Percentiles rank a stretch among this genome's conserved stretches.
phyloP scores from a whole-genome alignment of 1,140 invertebrate genomes.

The Chionoecetes opilio region DNA sequence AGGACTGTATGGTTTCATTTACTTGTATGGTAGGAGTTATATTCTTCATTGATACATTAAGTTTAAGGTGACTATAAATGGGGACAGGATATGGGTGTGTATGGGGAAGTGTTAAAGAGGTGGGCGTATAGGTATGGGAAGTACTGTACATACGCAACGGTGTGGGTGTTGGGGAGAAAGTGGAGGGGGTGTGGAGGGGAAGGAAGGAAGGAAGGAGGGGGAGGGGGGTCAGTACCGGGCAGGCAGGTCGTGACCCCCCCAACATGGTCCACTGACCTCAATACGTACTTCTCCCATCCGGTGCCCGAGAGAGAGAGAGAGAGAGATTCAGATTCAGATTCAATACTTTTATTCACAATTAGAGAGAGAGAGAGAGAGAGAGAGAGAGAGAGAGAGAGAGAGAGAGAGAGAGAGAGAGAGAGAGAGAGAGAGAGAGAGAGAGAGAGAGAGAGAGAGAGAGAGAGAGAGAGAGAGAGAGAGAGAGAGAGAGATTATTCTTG shows the following conservation, averaged over 20 bases:
- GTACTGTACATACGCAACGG: too few species aligned
- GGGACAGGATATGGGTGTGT: too few species aligned
- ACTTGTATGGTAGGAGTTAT: too few species aligned
- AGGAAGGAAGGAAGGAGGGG: neutral
- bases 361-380: slow-evolving; percentile 12
- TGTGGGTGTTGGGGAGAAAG: slow-evolving; percentile 9
- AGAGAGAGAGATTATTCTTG: neutral
- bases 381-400: slow-evolving; percentile 29
- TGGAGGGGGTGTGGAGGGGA: neutral
- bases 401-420: slow-evolving; percentile 44
- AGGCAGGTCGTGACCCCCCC: neutral
- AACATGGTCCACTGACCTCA: slow-evolving; percentile 13
- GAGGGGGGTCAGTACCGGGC: neutral
- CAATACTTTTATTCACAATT: too few species aligned
- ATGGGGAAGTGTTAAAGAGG: too few species aligned
- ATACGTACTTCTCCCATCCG: neutral
- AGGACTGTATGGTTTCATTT: too few species aligned
- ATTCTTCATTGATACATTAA: too few species aligned
- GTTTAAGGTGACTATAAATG: too few species aligned
- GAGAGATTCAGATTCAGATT: neutral
- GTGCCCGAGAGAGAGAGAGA: slow-evolving; percentile 4
- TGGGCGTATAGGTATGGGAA: too few species aligned
- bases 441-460: slow-evolving; percentile 43
- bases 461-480: slow-evolving; percentile 48
- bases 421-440: slow-evolving; percentile 39